These are phyloP conservation scores for Amphiprion percula DNA, from an alignment of 2,113 vertebrate genomes.

Conservation along the genomic window DNA sequence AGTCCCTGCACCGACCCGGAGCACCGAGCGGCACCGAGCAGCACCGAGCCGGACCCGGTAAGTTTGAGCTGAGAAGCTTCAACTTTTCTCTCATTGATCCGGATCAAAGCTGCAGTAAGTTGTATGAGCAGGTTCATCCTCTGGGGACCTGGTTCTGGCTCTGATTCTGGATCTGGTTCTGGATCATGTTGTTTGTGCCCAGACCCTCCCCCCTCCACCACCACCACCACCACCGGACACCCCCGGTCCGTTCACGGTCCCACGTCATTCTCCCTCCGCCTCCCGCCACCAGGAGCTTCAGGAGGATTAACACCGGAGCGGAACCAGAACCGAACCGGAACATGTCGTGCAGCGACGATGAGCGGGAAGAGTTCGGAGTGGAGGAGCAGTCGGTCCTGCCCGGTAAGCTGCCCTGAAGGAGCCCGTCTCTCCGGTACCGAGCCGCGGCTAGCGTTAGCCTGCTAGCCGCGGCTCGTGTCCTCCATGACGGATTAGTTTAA, in stretches of 20 bases:
- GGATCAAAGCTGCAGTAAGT: background rate
- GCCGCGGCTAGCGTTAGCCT: slow-evolving; percentile 75
- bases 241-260: slow-evolving; percentile 78
- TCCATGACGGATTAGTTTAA: slow-evolving; percentile 72
- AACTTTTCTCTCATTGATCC: slow-evolving; percentile 59
- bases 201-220: slow-evolving; percentile 26
- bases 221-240: slow-evolving; percentile 77
- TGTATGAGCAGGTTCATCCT: no score
- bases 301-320: no score
- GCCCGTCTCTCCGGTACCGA: slow-evolving; percentile 67
- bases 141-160: no score
- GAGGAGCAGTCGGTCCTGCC: slow-evolving; percentile 76
- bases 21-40: slow-evolving; percentile 69
- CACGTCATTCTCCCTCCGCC: slow-evolving; percentile 85
- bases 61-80: slow-evolving; percentile 68
- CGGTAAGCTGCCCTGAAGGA: slow-evolving; percentile 73
- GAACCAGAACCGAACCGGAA: slow-evolving; percentile 13
- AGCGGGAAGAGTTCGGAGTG: slow-evolving; percentile 81
- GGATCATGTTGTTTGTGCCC: no score
- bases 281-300: slow-evolving; percentile 67
- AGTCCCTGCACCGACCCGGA: no score
- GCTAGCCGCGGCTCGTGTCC: slow-evolving; percentile 69
- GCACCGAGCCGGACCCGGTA: slow-evolving; percentile 57
- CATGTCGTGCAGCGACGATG: slow-evolving; percentile 87
- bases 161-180: no score